Conservation (phyloP, 1,140 invertebrate genomes). For the Chelonus insularis region DNA sequence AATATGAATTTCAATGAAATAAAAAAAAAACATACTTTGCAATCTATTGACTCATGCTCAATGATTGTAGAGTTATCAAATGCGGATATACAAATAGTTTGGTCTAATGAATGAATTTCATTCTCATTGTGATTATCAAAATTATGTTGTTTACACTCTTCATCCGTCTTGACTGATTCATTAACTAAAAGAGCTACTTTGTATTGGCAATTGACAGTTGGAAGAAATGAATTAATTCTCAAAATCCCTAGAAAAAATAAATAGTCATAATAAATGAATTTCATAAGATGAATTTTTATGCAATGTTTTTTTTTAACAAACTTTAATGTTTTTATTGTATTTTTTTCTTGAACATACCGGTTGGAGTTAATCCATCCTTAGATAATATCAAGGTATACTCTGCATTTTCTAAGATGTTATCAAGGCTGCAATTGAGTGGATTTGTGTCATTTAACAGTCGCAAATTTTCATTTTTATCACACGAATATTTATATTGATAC, state of each 20-base stretch:
- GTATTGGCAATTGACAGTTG: constrained; percentile 28
- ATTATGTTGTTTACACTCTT: constrained; percentile 31
- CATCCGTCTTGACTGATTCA: constrained; percentile 26
- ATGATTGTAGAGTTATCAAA: constrained; percentile 10
- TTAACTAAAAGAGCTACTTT: constrained; percentile 33
- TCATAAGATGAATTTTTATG: neutral
- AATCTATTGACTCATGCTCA: neutral
- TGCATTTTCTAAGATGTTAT: neutral
- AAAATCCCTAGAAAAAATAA: constrained; percentile 29
- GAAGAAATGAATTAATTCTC: constrained; percentile 24
- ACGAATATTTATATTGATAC: constrained; percentile 22
- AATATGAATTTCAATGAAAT: neutral
- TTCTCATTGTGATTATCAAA: constrained; percentile 27
- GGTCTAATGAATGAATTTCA: constrained; percentile 32
- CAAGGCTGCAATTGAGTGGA: neutral
- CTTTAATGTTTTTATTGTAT: neutral
- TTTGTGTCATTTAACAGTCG: neutral
- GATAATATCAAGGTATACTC: neutral
- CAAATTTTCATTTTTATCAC: constrained; percentile 28
- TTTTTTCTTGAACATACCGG: neutral
- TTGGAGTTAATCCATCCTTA: neutral
- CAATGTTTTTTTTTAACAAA: neutral
- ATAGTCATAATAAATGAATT: neutral
- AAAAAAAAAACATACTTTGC: constrained; percentile 2
- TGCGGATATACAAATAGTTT: constrained; percentile 29